Percentiles rank a stretch among this genome's conserved stretches.
Conservation (phyloP, 2,888 invertebrate species). For the Celastrina argiolus region DNA sequence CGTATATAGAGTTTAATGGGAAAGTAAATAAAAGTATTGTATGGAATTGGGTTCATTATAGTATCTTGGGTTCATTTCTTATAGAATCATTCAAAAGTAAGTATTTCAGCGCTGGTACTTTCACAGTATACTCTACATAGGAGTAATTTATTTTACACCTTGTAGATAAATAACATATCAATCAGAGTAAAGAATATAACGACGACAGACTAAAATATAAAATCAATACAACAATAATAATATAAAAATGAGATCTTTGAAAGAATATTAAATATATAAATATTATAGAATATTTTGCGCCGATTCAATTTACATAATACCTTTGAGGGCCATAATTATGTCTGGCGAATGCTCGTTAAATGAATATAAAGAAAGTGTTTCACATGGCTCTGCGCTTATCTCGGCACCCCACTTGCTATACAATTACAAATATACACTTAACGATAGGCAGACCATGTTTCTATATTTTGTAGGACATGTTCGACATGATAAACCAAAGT, state of each 20-base stretch:
- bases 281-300: neutral
- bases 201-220: neutral
- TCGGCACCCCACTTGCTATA: conserved; percentile 20
- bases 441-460: neutral
- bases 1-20: no score
- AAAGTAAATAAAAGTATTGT: no score
- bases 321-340: conserved; percentile 13
- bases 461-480: neutral
- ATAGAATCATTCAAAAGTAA: no score
- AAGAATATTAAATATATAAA: neutral
- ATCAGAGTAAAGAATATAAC: neutral
- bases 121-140: no score
- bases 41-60: no score
- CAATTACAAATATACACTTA: conserved; percentile 17
- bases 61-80: no score
- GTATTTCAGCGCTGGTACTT: no score
- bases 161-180: neutral
- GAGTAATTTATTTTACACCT: no score
- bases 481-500: no score
- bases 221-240: neutral
- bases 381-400: conserved; percentile 16
- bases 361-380: conserved; percentile 21
- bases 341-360: conserved; percentile 15
- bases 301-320: conserved; percentile 17
- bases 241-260: neutral